Conservation (phyloP, 2,797 vertebrate genomes). For the Molothrus aeneus region DNA sequence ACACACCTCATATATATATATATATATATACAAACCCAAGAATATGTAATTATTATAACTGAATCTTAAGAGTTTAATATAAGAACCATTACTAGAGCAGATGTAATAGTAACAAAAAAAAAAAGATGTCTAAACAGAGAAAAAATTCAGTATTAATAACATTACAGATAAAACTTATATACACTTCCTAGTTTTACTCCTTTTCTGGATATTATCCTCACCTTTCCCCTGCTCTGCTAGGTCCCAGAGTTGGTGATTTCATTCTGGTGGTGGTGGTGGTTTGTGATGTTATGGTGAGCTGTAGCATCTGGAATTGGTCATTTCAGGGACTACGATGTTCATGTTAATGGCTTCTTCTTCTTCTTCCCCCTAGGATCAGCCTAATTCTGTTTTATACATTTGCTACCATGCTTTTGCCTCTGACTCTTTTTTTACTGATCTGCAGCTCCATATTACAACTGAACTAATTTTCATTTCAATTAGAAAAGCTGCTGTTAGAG, state of each 20-base stretch:
- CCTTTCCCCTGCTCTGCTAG: not conserved
- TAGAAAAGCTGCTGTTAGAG: not conserved
- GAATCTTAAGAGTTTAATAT: not conserved
- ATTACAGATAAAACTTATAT: not conserved
- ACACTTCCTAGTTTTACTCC: not conserved
- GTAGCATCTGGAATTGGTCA: not conserved
- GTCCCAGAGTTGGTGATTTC: not conserved
- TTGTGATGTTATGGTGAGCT: not conserved
- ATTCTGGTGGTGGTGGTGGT: not conserved
- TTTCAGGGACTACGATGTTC: not conserved
- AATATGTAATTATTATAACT: not conserved
- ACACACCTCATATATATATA: fast-evolving
- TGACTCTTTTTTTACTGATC: not conserved
- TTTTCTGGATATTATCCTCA: not conserved
- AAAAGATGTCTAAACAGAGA: not conserved
- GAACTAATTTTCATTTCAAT: not conserved
- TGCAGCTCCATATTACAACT: not conserved
- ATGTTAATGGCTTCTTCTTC: not conserved
- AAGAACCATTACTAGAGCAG: not conserved
- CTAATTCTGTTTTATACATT: fast-evolving
- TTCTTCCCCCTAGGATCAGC: not conserved
- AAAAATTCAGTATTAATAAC: not conserved
- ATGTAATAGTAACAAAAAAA: not conserved
- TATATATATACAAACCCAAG: not conserved
- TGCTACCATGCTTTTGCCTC: not conserved